Conservation (phyloP, 2,113 vertebrate species). For the Seriola aureovittata region DNA sequence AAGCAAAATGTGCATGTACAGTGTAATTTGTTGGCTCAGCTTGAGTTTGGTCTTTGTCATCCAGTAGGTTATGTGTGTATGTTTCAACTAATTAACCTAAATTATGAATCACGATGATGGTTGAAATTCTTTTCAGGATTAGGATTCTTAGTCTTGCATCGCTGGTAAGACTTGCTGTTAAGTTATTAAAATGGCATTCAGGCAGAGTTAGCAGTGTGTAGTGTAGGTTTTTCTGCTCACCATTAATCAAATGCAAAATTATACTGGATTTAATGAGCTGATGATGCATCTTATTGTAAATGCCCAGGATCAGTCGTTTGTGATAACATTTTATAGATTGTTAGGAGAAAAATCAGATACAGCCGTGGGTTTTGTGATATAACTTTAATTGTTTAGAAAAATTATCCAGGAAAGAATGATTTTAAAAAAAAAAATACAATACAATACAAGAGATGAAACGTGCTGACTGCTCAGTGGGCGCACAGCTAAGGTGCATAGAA, state of each 20-base stretch:
- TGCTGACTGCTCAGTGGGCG: background rate
- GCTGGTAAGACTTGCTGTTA: too few relatives aligned
- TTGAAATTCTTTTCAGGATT: too few relatives aligned
- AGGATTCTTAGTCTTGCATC: too few relatives aligned
- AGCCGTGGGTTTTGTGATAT: background rate
- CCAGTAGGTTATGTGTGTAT: background rate
- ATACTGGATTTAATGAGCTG: too few relatives aligned
- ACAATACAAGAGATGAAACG: background rate
- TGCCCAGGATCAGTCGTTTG: too few relatives aligned
- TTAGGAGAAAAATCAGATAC: background rate
- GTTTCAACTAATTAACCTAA: too few relatives aligned
- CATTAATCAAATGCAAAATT: too few relatives aligned
- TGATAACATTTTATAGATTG: background rate
- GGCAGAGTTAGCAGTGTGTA: too few relatives aligned
- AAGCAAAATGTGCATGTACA: background rate
- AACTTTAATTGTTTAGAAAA: background rate
- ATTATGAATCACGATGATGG: too few relatives aligned
- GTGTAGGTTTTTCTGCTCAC: background rate
- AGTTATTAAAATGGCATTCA: too few relatives aligned
- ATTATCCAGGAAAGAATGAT: background rate
- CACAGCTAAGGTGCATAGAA: background rate
- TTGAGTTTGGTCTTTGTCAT: background rate
- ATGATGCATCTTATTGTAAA: too few relatives aligned
- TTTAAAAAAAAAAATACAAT: background rate
- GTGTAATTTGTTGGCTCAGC: background rate